phyloP scores from a whole-genome alignment of 2,888 invertebrate genomes.

The Mesodorylaimus sp. region DNA sequence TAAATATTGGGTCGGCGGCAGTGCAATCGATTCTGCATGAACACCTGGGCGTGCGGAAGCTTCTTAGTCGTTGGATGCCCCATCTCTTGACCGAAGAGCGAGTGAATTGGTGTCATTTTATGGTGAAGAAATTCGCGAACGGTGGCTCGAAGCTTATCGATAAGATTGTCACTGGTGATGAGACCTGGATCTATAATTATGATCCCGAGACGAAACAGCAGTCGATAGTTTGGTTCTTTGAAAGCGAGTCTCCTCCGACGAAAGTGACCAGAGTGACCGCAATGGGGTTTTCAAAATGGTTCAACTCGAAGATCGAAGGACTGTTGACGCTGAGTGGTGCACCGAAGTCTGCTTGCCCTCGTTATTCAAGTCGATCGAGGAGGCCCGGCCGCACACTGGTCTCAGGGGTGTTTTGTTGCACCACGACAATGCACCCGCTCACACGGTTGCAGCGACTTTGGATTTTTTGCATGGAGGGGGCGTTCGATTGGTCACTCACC shows the following conservation, averaged over 20 bases:
- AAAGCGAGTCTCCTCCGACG: background rate
- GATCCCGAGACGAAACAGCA: background rate
- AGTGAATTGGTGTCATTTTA: background rate
- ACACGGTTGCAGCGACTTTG: background rate
- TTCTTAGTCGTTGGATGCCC: background rate
- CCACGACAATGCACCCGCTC: constrained; percentile 1
- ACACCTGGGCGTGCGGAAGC: background rate
- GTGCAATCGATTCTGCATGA: background rate
- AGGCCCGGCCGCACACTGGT: background rate
- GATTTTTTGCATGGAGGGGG: background rate
- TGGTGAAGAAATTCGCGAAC: background rate
- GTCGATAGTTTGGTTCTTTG: background rate
- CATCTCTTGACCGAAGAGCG: background rate
- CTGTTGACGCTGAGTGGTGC: background rate
- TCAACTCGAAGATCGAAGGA: background rate
- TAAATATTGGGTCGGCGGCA: background rate
- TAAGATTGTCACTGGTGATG: background rate
- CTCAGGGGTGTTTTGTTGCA: background rate
- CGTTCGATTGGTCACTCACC: background rate
- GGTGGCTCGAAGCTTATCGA: background rate
- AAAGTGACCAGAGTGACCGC: background rate
- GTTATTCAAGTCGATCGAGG: background rate
- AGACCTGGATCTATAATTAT: background rate
- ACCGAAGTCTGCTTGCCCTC: background rate
- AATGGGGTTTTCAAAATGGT: background rate